Conservation (phyloP, 2,888 invertebrate species). For the Adela reaumurella region DNA sequence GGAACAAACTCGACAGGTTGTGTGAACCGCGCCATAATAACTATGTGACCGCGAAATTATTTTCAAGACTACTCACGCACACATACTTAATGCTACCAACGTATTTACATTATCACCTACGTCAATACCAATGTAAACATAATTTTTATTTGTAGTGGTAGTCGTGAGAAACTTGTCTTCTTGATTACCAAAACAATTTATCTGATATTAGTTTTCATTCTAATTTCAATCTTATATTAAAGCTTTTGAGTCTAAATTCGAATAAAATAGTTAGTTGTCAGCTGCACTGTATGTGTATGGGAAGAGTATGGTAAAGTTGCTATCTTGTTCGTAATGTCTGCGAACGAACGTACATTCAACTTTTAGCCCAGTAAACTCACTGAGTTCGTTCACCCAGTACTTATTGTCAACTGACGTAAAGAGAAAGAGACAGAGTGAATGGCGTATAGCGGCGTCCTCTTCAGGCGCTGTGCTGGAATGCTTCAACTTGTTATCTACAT, state of each 20-base stretch:
- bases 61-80: conserved; percentile 53
- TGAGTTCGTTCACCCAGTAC: conserved; percentile 56
- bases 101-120: conserved; percentile 42
- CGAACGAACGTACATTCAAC: conserved; percentile 57
- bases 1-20: conserved; percentile 22
- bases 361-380: conserved; percentile 58
- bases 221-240: too few relatives aligned
- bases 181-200: conserved; percentile 18
- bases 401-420: conserved; percentile 52
- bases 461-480: conserved; percentile 26
- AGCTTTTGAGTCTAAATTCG: too few relatives aligned
- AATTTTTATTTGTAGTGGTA: conserved; percentile 24
- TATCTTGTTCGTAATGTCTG: conserved; percentile 58
- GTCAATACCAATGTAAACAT: conserved; percentile 22
- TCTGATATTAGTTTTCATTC: too few relatives aligned
- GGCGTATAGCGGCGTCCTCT: conserved; percentile 32
- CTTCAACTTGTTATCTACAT: conserved; percentile 30
- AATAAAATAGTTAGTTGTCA: too few relatives aligned
- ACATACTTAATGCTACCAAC: conserved; percentile 22
- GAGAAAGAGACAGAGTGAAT: conserved; percentile 30
- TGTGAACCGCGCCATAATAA: conserved; percentile 41
- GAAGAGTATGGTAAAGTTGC: conserved; percentile 47
- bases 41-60: conserved; percentile 56
- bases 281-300: conserved; percentile 27
- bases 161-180: conserved; percentile 47